Evolutionary conservation across 1,140 invertebrate species (phyloP), one percentile per base, ranked within the genome.

Genomic region (Zaprionus ghesquierei): DNA sequence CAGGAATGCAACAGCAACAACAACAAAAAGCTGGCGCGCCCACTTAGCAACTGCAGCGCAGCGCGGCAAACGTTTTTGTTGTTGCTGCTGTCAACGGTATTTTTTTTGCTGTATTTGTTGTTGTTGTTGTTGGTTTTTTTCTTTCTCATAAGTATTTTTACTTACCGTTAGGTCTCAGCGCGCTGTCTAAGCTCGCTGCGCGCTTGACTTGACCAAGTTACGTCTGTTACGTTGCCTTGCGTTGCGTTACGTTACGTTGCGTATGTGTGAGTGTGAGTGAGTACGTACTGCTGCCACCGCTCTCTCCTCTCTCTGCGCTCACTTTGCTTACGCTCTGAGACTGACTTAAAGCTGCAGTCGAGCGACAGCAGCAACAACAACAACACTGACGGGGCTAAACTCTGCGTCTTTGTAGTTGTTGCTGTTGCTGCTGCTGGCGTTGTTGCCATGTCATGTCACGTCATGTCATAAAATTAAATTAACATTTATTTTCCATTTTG

Each of bases 391-490:
- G n/a, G n/a, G n/a, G n/a, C n/a, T n/a, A n/a, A n/a, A 29, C 15
- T 49, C 9, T 49, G 6, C 12, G n/a, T 15, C 9, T 55, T 3
- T 55, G 1, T 18, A 22, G 50, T 29, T 53, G 49, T 29, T 29
- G 33, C 3, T 35, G 27, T 5, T 29, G 27, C 27, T 35, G 33
- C 13, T 35, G 33, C 33, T n/a, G 12, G 12, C 3, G 33, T 35
- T 35, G 35, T 41, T 41, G 35, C 6, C 35, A 41, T 41, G 35
- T 41, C 35, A 41, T 41, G 35, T 41, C 35, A 41, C 35, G 35
- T 79, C 79, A 79, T 78, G 82, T 81, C 81, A 86, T 69, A 73
- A 82, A 87, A 87, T 87, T 75, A 68, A 79, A 87, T 81, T 86
- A 81, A 75, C 81, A 86, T 31, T 58, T 56, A 44, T 59, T 59